phyloP scores from a whole-genome alignment of 2,113 vertebrate genomes.

The Anser brachyrhynchus region DNA sequence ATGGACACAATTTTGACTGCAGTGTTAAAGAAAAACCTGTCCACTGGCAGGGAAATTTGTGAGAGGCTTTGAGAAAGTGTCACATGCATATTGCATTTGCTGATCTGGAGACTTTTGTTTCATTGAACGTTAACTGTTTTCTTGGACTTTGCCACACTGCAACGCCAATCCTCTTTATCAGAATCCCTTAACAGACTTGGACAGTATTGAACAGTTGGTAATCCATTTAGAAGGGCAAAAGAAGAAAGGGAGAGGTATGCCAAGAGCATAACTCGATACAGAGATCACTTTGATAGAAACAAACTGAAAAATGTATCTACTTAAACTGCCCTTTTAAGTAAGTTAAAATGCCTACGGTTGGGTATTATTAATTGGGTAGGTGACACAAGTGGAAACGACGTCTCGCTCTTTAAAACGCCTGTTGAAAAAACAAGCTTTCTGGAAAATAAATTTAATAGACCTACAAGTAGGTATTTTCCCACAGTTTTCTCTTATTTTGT shows the following conservation, averaged over 20 bases:
- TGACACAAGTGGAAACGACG: neutral
- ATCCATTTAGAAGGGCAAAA: neutral
- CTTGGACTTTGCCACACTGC: neutral
- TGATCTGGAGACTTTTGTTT: neutral
- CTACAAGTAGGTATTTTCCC: neutral
- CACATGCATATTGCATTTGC: accelerated
- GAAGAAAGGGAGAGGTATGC: neutral
- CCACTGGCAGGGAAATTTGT: neutral
- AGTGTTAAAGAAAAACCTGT: neutral
- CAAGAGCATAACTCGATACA: accelerated
- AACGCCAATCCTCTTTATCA: neutral
- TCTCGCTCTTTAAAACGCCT: neutral
- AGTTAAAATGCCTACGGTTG: neutral
- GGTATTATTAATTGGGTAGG: neutral
- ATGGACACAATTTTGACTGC: neutral
- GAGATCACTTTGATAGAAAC: neutral
- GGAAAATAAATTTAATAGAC: neutral
- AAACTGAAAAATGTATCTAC: neutral
- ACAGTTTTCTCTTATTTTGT: too few species aligned
- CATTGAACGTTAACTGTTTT: neutral
- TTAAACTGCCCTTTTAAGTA: neutral
- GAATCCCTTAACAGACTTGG: neutral
- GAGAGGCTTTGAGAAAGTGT: neutral
- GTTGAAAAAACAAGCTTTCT: neutral
- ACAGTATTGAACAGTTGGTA: neutral